Base-by-base conservation (phyloP, 2,113 vertebrate genomes). In the Vulpes vulpes region DNA sequence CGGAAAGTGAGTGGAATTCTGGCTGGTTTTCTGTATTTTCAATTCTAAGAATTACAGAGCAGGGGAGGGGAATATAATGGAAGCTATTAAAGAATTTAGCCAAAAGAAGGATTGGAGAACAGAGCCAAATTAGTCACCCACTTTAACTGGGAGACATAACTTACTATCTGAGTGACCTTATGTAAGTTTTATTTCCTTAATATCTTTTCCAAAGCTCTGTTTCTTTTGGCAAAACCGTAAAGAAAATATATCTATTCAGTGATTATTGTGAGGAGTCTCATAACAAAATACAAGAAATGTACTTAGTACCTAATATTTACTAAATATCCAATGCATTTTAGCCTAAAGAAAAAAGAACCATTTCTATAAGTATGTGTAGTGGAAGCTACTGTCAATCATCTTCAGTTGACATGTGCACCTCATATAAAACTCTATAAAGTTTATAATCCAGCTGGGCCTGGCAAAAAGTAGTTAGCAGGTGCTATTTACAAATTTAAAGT, bases 151-250 rank as follows among this genome's bases (percentile, higher is more conserved):
- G 38, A 69, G 73, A 59, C 14, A 83, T 5, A n/a, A 85, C 76
- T 91, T 93, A 84, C 22, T 91, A 25, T 43, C 67, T 81, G 43
- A 76, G 22, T 43, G 43, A 85, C 16, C 6, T 88, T 51, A 67
- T 23, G 0, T 30, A 87, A 69, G 15, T 84, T 93, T 80, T 51
- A 53, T 87, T 91, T 57, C 32, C 25, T 87, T 81, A 87, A 53
- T 9, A 65, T 11, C 0, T 65, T 76, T 92, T 53, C 11, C 19
- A 23, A 86, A 65, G 53, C 5, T 81, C 59, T 10, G 6, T 81
- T 97, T 97, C 85, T 16, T 82, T 89, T 59, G 53, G 5, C 1
- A 94, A 95, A 97, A 35, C 25, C 30, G 3, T 17, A 64, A 95
- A 88, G 27, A 74, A 88, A 91, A 76, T 73, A 2, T 81, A 76